A percentile compares a stretch with the other conserved stretches of the same genome.
Evolutionary conservation across 2,797 vertebrate species (phyloP).

Genomic region (Spinibarbus caldwelli): DNA sequence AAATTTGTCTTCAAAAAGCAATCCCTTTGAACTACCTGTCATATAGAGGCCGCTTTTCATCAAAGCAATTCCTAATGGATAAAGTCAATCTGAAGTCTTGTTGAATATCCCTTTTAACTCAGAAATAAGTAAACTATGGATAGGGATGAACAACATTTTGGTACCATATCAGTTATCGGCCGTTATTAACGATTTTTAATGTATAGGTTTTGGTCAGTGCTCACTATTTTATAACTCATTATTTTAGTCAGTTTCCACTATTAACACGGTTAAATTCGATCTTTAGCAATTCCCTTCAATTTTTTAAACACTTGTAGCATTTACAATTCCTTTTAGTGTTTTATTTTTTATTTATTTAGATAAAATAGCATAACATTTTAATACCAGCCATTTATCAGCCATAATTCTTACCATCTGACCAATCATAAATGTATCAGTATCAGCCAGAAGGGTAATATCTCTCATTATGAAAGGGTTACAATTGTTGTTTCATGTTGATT

Average conservation of each 20-base stretch:
- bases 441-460: background rate
- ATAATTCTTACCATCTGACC: background rate
- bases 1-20: background rate
- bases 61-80: background rate
- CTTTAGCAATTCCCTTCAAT: background rate
- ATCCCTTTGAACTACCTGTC: background rate
- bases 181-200: background rate
- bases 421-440: background rate
- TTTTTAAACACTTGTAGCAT: background rate
- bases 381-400: background rate
- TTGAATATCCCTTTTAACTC: background rate
- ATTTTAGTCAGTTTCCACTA: too few relatives aligned
- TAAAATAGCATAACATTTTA: background rate
- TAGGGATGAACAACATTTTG: background rate
- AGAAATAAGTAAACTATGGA: background rate
- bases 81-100: background rate
- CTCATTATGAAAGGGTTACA: background rate
- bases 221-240: too few relatives aligned
- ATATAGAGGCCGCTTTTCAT: background rate
- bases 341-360: background rate
- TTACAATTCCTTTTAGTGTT: too few relatives aligned
- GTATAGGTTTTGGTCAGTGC: background rate
- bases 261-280: background rate
- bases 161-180: background rate
- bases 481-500: background rate